Percentiles rank a stretch among this genome's conserved stretches.
Evolutionary conservation across 1,140 invertebrate genomes (phyloP).

Genomic region (Melanaphis sacchari): DNA sequence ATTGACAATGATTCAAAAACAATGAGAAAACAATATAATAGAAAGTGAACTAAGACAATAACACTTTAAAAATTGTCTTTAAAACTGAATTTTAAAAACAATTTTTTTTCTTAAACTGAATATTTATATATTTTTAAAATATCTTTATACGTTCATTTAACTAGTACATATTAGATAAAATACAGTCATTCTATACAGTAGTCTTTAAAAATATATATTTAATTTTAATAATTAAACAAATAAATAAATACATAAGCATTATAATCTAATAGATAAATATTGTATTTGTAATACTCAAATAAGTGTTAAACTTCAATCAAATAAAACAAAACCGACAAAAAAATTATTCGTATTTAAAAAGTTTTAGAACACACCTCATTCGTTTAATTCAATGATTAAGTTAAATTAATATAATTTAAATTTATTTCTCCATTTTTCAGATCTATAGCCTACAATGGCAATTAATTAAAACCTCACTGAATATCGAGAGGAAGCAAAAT

Average conservation of each 20-base stretch:
- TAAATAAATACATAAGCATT: too few species aligned
- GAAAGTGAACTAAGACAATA: background rate
- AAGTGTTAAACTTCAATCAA: background rate
- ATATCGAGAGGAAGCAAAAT: background rate
- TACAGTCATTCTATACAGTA: too few species aligned
- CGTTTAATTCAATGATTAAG: background rate
- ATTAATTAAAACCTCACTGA: background rate
- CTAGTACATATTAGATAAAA: background rate
- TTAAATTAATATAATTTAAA: background rate
- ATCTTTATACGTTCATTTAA: background rate
- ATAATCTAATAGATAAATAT: too few species aligned
- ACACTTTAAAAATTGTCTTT: background rate
- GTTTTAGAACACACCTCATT: background rate
- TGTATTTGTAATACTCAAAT: background rate
- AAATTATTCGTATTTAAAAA: background rate
- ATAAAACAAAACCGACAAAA: background rate
- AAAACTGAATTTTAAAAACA: background rate
- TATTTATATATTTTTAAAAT: too few species aligned
- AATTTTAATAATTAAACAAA: too few species aligned
- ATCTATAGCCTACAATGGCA: background rate
- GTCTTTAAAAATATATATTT: too few species aligned
- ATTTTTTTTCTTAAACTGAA: background rate
- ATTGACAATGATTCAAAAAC: slow-evolving; percentile 23
- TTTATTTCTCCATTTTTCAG: slow-evolving; percentile 23
- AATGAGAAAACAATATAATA: background rate